Evolutionary conservation across 2,888 invertebrate genomes (phyloP).

Genomic region (Heteromurus nitidus): DNA sequence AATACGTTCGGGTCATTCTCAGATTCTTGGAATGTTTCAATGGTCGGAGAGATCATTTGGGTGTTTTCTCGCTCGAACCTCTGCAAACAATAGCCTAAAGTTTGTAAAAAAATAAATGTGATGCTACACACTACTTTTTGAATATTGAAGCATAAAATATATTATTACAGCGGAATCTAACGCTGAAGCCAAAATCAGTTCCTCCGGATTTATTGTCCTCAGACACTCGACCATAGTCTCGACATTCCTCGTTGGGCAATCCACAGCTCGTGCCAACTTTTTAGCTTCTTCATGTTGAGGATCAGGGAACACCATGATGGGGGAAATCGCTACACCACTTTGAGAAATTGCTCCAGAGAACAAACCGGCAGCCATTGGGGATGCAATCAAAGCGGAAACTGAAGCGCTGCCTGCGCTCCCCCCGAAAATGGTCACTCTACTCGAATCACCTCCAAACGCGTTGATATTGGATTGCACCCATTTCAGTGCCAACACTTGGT

Average conservation of each 20-base stretch:
- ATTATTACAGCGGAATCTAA: slow-evolving; percentile 19
- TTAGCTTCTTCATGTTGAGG: slow-evolving; percentile 43
- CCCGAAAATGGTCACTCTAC: slow-evolving; percentile 34
- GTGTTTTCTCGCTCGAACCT: slow-evolving; percentile 35
- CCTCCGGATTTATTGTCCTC: slow-evolving; percentile 15
- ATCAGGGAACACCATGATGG: slow-evolving; percentile 34
- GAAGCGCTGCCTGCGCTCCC: slow-evolving; percentile 32
- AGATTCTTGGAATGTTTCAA: slow-evolving; percentile 33
- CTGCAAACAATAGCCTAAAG: too few species aligned
- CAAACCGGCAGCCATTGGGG: slow-evolving; percentile 44
- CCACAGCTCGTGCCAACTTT: slow-evolving; percentile 45
- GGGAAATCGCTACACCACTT: slow-evolving; percentile 39
- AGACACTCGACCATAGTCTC: slow-evolving; percentile 60
- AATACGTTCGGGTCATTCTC: slow-evolving; percentile 36
- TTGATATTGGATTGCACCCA: slow-evolving; percentile 20
- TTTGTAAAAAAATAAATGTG: neutral
- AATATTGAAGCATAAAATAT: neutral
- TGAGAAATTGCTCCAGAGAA: slow-evolving; percentile 20
- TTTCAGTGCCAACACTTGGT: slow-evolving; percentile 26
- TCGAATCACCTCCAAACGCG: slow-evolving; percentile 42
- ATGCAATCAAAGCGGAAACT: slow-evolving; percentile 34
- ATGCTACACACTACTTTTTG: neutral
- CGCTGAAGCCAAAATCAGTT: neutral
- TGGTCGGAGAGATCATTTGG: slow-evolving; percentile 43
- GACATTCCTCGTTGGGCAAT: slow-evolving; percentile 55